These are phyloP conservation scores for Chironomus riparius DNA, from an alignment of 2,888 invertebrate species.

Conservation along the genomic window DNA sequence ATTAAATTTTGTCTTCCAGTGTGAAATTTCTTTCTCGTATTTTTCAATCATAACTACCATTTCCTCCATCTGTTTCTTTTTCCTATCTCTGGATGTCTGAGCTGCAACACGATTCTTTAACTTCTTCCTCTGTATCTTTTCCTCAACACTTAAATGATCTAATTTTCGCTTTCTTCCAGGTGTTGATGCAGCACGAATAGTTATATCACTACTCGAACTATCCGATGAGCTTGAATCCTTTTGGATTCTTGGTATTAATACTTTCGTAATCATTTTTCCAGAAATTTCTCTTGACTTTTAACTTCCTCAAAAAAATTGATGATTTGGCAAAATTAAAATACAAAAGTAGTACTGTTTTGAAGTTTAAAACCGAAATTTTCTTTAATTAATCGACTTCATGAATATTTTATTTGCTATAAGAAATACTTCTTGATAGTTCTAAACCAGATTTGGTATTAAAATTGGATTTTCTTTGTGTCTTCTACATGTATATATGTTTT, in stretches of 20 bases:
- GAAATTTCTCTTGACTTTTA: slow-evolving; percentile 3
- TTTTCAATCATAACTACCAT: slow-evolving; percentile 64
- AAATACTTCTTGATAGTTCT: background rate
- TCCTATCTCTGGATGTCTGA: slow-evolving; percentile 92
- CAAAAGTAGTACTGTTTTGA: background rate
- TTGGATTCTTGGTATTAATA: slow-evolving; percentile 3
- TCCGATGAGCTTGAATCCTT: background rate
- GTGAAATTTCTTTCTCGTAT: slow-evolving; percentile 55
- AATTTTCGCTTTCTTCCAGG: slow-evolving; percentile 60
- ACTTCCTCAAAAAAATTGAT: background rate
- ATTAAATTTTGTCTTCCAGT: slow-evolving; percentile 46
- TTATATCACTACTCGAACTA: background rate
- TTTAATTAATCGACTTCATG: background rate
- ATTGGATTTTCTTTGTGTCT: background rate
- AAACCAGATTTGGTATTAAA: background rate
- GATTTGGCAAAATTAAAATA: slow-evolving; percentile 4
- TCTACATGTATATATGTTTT: slow-evolving; percentile 9
- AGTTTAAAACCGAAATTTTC: background rate
- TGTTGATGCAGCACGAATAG: slow-evolving; percentile 20
- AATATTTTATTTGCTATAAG: background rate
- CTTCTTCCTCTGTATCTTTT: slow-evolving; percentile 82
- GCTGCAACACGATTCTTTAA: slow-evolving; percentile 94
- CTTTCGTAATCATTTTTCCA: slow-evolving; percentile 3
- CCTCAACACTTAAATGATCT: slow-evolving; percentile 78
- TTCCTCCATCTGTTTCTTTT: slow-evolving; percentile 87